These are phyloP conservation scores for Ophion slaviceki DNA, from an alignment of 2,888 invertebrate genomes.

Conservation along the genomic window DNA sequence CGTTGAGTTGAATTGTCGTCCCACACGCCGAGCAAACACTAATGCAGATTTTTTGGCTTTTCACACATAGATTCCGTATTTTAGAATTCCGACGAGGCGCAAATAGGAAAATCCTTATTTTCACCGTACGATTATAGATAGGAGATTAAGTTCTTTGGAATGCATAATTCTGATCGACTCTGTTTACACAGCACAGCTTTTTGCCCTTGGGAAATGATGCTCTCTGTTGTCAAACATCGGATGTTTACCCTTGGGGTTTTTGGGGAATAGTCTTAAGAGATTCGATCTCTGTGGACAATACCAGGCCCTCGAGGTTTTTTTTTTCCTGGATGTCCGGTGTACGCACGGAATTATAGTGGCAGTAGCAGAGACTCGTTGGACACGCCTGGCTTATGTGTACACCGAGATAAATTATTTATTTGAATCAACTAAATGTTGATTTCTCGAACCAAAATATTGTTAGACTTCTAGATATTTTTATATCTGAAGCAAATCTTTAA, in stretches of 20 bases:
- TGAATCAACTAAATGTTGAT: too few species aligned
- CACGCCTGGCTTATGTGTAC: too few species aligned
- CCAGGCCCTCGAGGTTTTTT: background rate
- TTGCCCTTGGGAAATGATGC: background rate
- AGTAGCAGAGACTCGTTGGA: too few species aligned
- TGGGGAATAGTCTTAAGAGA: slow-evolving; percentile 2
- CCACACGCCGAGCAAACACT: background rate
- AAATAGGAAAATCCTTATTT: background rate
- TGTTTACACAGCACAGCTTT: background rate
- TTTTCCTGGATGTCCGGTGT: too few species aligned
- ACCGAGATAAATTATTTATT: too few species aligned
- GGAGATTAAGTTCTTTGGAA: too few species aligned
- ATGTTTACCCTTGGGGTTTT: slow-evolving; percentile 2
- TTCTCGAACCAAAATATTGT: too few species aligned
- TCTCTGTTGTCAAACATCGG: background rate
- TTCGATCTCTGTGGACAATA: background rate
- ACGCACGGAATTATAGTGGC: too few species aligned
- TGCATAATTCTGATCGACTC: background rate
- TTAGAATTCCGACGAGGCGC: background rate
- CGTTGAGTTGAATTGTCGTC: slow-evolving; percentile 4
- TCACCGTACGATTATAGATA: background rate
- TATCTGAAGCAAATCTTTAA: too few species aligned
- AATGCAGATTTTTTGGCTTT: background rate
- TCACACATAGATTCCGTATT: background rate
- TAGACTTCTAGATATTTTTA: too few species aligned